Conservation (phyloP, 2,113 vertebrate genomes). For the Callocephalon fimbriatum region DNA sequence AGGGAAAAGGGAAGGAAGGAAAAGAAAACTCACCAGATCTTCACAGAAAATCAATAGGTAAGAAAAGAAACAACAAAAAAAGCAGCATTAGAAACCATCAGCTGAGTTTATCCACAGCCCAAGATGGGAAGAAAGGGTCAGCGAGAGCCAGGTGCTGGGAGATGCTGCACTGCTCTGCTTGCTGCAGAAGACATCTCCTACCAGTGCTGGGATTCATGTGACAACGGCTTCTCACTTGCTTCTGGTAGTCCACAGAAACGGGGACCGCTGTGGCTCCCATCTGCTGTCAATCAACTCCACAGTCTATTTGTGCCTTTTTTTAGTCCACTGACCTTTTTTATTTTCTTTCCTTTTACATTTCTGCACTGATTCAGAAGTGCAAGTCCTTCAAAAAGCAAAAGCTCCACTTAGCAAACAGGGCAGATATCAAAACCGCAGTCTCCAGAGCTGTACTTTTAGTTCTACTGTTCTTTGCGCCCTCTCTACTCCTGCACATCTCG, state of each 20-base stretch:
- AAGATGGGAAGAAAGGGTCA: background rate
- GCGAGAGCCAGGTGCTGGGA: background rate
- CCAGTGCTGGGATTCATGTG: background rate
- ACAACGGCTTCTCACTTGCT: background rate
- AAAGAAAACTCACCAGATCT: background rate
- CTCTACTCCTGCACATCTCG: background rate
- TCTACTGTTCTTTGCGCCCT: background rate
- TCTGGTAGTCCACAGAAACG: background rate
- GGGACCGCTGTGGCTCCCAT: background rate
- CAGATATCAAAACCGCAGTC: background rate
- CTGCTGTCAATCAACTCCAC: background rate
- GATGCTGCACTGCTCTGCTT: background rate
- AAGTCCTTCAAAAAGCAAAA: background rate
- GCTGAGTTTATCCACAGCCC: background rate
- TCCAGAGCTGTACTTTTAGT: background rate
- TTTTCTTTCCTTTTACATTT: background rate
- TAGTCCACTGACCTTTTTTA: background rate
- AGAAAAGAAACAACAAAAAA: background rate
- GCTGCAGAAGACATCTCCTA: background rate
- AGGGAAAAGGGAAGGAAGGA: conserved; percentile 1
- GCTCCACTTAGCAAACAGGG: background rate
- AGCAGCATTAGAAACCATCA: background rate
- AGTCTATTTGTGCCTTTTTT: background rate
- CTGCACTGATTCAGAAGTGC: background rate
- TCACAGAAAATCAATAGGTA: background rate